These are phyloP conservation scores for Clistopyga incitator DNA, from an alignment of 2,888 invertebrate species.

Conservation along the genomic window DNA sequence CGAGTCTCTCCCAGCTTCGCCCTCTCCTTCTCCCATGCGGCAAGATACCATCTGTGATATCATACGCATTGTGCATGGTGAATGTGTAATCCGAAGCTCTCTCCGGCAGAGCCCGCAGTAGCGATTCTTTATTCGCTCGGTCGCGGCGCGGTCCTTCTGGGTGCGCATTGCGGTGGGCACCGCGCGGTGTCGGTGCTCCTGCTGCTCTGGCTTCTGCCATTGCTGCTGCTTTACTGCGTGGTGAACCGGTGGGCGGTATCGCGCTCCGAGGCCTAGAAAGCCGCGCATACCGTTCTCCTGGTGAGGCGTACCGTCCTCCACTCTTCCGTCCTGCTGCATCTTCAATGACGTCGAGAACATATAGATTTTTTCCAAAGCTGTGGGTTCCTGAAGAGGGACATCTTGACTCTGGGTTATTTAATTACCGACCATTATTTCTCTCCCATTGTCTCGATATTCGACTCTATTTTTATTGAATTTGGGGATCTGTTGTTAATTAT, in stretches of 20 bases:
- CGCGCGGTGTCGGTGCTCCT: conserved; percentile 35
- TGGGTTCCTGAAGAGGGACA: conserved; percentile 2
- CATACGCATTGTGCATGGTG: conserved; percentile 70
- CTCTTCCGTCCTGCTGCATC: conserved; percentile 24
- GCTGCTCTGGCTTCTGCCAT: conserved; percentile 25
- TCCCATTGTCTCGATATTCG: too few species aligned
- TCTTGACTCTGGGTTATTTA: too few species aligned
- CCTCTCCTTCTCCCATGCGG: conserved; percentile 28
- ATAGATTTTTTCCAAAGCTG: not conserved
- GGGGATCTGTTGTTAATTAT: too few species aligned
- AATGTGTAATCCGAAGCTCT: conserved; percentile 71
- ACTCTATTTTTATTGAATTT: too few species aligned
- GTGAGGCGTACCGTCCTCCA: conserved; percentile 58
- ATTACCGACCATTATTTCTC: too few species aligned
- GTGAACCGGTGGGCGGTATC: conserved; percentile 66
- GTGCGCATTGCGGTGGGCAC: conserved; percentile 57
- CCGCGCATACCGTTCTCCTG: conserved; percentile 54
- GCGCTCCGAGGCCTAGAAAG: conserved; percentile 65
- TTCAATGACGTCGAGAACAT: not conserved
- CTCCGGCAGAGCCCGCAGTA: conserved; percentile 56
- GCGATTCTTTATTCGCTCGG: conserved; percentile 63
- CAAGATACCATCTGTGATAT: conserved; percentile 67
- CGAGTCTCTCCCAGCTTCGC: not conserved
- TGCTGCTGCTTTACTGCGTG: conserved; percentile 42
- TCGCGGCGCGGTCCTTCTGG: conserved; percentile 58